Percentiles rank a stretch among this genome's conserved stretches.
Evolutionary conservation across 1,140 invertebrate genomes (phyloP).

Genomic region (Magallana gigas): DNA sequence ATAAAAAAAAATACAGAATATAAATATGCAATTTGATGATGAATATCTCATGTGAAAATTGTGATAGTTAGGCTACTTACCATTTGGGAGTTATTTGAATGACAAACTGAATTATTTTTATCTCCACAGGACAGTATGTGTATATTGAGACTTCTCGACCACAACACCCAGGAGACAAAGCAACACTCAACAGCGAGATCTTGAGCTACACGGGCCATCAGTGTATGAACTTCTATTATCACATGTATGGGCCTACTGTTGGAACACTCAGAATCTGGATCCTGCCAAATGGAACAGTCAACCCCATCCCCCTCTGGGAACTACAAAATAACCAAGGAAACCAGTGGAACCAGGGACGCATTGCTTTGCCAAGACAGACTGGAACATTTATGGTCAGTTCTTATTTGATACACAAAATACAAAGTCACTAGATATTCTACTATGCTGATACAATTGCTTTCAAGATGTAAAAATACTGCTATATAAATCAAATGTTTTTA

Average conservation of each 20-base stretch:
- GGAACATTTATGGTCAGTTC: slow-evolving; percentile 63
- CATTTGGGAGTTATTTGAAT: too few relatives aligned
- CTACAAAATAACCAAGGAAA: slow-evolving; percentile 60
- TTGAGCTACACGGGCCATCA: slow-evolving; percentile 55
- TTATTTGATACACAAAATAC: too few relatives aligned
- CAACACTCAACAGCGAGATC: slow-evolving; percentile 65
- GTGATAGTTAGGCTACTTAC: too few relatives aligned
- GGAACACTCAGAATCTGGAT: slow-evolving; percentile 66
- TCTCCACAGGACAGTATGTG: slow-evolving; percentile 70
- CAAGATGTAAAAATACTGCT: too few relatives aligned
- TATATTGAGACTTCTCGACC: slow-evolving; percentile 67
- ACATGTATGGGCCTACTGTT: slow-evolving; percentile 72
- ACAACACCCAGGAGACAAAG: slow-evolving; percentile 56
- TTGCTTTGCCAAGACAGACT: slow-evolving; percentile 61
- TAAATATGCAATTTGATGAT: too few relatives aligned
- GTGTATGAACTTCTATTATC: slow-evolving; percentile 73
- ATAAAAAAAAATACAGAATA: not conserved
- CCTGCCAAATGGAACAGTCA: slow-evolving; percentile 52
- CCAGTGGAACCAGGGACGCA: slow-evolving; percentile 61
- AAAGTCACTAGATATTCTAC: too few relatives aligned
- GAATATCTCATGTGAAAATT: too few relatives aligned
- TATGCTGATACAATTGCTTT: too few relatives aligned
- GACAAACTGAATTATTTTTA: too few relatives aligned
- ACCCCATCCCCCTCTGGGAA: slow-evolving; percentile 68
- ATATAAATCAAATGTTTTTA: too few relatives aligned